Conservation (phyloP, 2,797 vertebrate genomes). For the Pangasius mekongensis region DNA sequence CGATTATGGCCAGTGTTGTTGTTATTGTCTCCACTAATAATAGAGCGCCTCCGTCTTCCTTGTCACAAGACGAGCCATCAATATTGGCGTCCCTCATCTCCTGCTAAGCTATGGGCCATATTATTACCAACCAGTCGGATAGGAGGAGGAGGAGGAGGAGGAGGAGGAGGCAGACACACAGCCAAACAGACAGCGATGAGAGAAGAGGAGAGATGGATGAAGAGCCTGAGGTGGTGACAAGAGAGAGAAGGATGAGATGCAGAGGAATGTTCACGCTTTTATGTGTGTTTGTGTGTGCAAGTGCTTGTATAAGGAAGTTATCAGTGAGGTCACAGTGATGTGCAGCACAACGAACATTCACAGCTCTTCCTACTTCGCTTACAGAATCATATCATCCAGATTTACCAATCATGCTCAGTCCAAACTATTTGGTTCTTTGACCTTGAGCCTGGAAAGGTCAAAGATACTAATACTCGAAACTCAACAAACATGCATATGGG, state of each 20-base stretch:
- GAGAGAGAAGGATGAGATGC: slow-evolving; percentile 49
- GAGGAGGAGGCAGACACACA: slow-evolving; percentile 59
- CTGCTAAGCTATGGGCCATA: slow-evolving; percentile 68
- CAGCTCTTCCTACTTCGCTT: background rate
- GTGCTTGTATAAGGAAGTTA: background rate
- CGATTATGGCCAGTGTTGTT: slow-evolving; percentile 69
- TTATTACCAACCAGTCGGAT: slow-evolving; percentile 64
- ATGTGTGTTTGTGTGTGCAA: background rate
- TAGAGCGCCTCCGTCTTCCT: slow-evolving; percentile 63
- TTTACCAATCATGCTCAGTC: background rate
- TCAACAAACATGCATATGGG: background rate
- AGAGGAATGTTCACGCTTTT: slow-evolving; percentile 47
- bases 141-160: slow-evolving; percentile 26
- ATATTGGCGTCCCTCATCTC: slow-evolving; percentile 60
- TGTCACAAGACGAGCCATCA: slow-evolving; percentile 69
- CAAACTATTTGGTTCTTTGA: background rate
- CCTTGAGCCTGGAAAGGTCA: background rate
- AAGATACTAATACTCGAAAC: background rate
- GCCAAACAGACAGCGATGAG: slow-evolving; percentile 57
- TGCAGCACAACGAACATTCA: background rate
- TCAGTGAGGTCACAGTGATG: no score
- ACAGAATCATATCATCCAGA: background rate
- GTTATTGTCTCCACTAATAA: slow-evolving; percentile 72
- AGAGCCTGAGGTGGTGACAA: slow-evolving; percentile 64
- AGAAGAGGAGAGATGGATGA: slow-evolving; percentile 50